These are phyloP conservation scores for Gryllus longicercus DNA, from an alignment of 2,888 invertebrate genomes.

Conservation along the genomic window DNA sequence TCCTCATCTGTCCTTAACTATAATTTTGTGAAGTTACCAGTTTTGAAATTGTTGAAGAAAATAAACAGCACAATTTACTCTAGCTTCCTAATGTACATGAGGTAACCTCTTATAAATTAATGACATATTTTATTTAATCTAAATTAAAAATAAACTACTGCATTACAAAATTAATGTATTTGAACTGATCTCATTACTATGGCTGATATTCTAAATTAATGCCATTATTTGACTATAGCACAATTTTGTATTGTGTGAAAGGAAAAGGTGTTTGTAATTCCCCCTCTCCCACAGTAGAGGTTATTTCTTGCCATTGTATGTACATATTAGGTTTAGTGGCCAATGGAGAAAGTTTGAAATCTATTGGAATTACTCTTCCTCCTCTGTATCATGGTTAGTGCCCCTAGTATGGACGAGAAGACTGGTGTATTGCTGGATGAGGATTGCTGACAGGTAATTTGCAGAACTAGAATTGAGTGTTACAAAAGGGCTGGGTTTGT, in stretches of 20 bases:
- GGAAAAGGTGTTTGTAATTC: too few species aligned
- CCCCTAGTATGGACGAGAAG: background rate
- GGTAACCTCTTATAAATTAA: background rate
- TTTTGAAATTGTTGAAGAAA: background rate
- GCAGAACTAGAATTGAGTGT: background rate
- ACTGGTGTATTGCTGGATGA: background rate
- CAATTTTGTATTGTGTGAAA: background rate
- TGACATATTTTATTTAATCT: too few species aligned
- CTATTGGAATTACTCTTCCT: conserved; percentile 5
- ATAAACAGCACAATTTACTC: background rate
- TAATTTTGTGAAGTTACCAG: background rate
- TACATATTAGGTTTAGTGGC: background rate
- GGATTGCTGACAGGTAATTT: background rate
- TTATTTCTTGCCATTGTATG: conserved; percentile 7
- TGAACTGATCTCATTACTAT: background rate
- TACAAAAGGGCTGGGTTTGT: too few species aligned
- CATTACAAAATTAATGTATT: too few species aligned
- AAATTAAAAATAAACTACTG: too few species aligned
- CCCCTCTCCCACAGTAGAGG: background rate
- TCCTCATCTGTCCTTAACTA: too few species aligned
- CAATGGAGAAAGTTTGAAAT: background rate
- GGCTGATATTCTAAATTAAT: background rate
- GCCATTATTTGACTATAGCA: background rate
- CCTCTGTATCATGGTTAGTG: background rate
- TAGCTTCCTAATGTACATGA: background rate